Base-by-base conservation (phyloP, 2,113 vertebrate species). In the Tinamus guttatus region DNA sequence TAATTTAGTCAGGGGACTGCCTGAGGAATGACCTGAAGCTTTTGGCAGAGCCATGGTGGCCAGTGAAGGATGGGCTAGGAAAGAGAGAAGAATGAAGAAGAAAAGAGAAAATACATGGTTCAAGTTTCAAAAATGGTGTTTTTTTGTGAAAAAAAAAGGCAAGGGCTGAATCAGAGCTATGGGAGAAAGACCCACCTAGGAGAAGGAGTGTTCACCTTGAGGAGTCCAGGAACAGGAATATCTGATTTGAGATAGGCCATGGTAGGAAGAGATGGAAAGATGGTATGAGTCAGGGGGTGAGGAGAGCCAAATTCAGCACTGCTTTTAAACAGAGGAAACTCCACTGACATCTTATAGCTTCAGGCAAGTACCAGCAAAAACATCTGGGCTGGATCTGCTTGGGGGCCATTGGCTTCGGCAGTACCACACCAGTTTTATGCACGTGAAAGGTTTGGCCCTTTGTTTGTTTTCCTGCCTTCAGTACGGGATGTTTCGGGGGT, bases 341-440 rank as follows among this genome's bases (percentile, higher is more conserved):
- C 90, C 1, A 0, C 82, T 95, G 92, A 95, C 80, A 90, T 91
- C 91, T 94, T 92, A 71, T 15, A 94, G 84, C 88, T 96, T 81
- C 84, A 36, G 92, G 93, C 92, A 89, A 89, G 70, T 80, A 95
- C 90, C 70, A 92, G 77, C 62, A 87, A 58, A 89, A 96, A 89
- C 88, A 93, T 96, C 94, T 96, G 94, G 86, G 81, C 74, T 96
- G 54, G 83, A 89, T 94, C 88, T 86, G 38, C 81, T 62, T 62
- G 58, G 70, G 56, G 54, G 36, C 70, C 63, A 59, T n/a, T 68
- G 85, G 32, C 77, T 93, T 65, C 58, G 40, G 58, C 9, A 11
- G 43, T 93, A 62, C 71, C 83, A 85, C 58, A 51, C 24, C 4
- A 9, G 90, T 79, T 56, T 73, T 65, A n/a, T 58, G 63, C 62